A percentile compares a stretch with the other conserved stretches of the same genome.
Conservation (phyloP, 1,140 invertebrate genomes). For the Drosophila yakuba region DNA sequence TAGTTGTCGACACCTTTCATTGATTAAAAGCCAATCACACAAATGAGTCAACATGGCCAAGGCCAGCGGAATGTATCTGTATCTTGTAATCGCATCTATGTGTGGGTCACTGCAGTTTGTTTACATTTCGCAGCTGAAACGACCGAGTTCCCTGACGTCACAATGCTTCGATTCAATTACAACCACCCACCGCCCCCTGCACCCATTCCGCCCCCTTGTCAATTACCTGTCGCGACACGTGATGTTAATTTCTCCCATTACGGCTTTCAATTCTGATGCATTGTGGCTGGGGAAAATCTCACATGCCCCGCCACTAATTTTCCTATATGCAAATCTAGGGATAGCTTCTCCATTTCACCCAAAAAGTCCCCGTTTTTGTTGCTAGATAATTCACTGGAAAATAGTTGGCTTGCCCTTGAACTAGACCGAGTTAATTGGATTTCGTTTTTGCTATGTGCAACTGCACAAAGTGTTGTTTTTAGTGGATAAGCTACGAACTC, state of each 20-base stretch:
- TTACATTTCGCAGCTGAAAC: slow-evolving; percentile 51
- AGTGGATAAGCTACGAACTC: slow-evolving; percentile 16
- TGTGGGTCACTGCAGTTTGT: slow-evolving; percentile 48
- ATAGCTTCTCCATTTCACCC: slow-evolving; percentile 1
- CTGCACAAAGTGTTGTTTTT: slow-evolving; percentile 1
- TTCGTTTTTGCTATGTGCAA: background rate
- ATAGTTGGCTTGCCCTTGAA: slow-evolving; percentile 16
- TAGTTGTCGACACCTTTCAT: slow-evolving; percentile 25
- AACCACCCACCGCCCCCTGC: background rate
- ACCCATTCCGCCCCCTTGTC: slow-evolving; percentile 9
- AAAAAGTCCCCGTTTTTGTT: slow-evolving; percentile 27
- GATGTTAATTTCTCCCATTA: slow-evolving; percentile 45
- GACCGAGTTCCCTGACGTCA: slow-evolving; percentile 53
- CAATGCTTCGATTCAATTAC: slow-evolving; percentile 40
- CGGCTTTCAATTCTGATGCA: background rate
- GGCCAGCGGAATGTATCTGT: slow-evolving; percentile 33
- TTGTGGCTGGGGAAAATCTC: slow-evolving; percentile 22
- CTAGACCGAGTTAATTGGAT: slow-evolving; percentile 22
- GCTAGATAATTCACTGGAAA: background rate
- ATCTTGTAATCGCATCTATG: slow-evolving; percentile 23
- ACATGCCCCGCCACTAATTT: background rate
- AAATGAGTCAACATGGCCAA: slow-evolving; percentile 55
- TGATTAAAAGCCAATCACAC: slow-evolving; percentile 51
- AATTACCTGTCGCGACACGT: slow-evolving; percentile 60
- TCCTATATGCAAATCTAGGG: slow-evolving; percentile 22